Evolutionary conservation across 2,888 invertebrate genomes (phyloP).

Genomic region (Trachelus iudaicus): DNA sequence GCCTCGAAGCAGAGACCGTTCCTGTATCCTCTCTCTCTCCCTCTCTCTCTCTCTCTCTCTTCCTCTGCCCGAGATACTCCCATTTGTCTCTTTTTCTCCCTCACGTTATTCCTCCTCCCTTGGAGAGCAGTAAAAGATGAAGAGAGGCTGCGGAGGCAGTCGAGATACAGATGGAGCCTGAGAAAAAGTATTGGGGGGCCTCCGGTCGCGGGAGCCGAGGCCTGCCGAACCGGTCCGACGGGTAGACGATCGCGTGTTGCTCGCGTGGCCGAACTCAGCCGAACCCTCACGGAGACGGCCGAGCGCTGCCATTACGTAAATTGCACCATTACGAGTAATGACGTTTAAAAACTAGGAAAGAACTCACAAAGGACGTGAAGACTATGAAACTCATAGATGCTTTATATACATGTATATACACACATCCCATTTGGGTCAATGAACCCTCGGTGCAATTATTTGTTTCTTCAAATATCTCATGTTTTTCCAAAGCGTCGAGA

Average conservation of each 20-base stretch:
- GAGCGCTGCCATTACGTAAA: constrained; percentile 54
- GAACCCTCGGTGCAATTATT: no score
- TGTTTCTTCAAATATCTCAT: no score
- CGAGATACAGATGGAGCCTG: constrained; percentile 24
- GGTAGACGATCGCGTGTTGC: constrained; percentile 62
- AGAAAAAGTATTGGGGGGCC: constrained; percentile 11
- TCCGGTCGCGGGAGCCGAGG: constrained; percentile 32
- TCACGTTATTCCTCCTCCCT: constrained; percentile 23
- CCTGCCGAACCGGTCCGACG: constrained; percentile 47
- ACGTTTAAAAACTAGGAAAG: constrained; percentile 36
- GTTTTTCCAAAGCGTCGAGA: no score
- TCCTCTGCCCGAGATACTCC: constrained; percentile 14
- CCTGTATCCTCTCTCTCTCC: constrained; percentile 19
- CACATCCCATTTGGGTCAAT: no score
- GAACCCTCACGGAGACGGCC: constrained; percentile 44
- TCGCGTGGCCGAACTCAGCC: constrained; percentile 62
- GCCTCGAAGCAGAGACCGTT: constrained; percentile 27
- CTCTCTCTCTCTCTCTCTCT: constrained; percentile 23
- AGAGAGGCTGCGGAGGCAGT: constrained; percentile 22
- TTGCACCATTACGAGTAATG: constrained; percentile 59
- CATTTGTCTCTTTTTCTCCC: constrained; percentile 15
- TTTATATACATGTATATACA: no score
- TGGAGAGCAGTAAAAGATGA: constrained; percentile 20
- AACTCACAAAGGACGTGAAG: constrained; percentile 20
- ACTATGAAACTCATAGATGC: no score